Evolutionary conservation across 2,113 vertebrate genomes (phyloP).

Genomic region (Hyaena hyaena): DNA sequence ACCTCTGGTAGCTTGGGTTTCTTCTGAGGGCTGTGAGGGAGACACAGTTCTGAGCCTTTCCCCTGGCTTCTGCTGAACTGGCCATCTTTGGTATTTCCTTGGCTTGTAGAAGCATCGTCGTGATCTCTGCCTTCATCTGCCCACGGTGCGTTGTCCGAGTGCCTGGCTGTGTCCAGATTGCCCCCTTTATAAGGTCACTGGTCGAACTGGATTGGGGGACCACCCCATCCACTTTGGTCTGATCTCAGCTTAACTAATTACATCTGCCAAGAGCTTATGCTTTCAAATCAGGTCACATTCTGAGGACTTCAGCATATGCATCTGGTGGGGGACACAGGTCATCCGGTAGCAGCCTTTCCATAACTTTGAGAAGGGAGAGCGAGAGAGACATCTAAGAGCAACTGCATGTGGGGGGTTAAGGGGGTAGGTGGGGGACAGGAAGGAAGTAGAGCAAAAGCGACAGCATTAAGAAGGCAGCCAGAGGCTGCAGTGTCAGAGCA

Average conservation of each 20-base stretch:
- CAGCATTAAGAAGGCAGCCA: rapidly evolving
- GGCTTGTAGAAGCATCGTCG: background rate
- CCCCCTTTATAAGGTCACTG: background rate
- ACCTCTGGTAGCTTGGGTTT: background rate
- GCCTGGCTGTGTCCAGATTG: background rate
- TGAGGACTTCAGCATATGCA: background rate
- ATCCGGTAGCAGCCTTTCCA: background rate
- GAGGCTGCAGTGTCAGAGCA: rapidly evolving
- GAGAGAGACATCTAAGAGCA: background rate
- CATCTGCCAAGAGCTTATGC: background rate
- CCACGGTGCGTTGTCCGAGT: rapidly evolving
- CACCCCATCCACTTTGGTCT: background rate
- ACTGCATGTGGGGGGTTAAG: rapidly evolving
- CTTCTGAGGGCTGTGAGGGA: background rate
- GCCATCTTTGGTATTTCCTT: background rate
- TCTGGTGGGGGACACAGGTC: too few relatives aligned
- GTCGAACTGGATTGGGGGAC: background rate
- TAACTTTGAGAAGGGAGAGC: background rate
- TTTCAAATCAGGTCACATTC: background rate
- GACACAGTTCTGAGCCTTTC: rapidly evolving
- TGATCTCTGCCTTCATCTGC: background rate
- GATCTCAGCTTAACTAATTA: background rate
- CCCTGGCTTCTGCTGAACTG: background rate
- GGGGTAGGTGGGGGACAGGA: background rate
- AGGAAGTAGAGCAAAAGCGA: background rate